Evolutionary conservation across 2,797 vertebrate species (phyloP).

Genomic region (Platalea minor): DNA sequence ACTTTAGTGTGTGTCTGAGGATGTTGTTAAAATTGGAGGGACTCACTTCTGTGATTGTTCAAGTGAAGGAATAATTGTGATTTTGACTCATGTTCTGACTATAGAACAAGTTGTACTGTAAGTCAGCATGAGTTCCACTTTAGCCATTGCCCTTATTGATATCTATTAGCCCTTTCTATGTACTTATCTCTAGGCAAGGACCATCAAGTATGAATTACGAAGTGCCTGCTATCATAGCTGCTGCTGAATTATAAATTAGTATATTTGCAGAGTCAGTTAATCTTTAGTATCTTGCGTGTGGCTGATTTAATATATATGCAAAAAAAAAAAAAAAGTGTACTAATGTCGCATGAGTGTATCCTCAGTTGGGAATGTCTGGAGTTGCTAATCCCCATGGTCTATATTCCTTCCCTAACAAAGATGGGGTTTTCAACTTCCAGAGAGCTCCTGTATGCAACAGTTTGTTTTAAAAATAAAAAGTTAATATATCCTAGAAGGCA

Average conservation of each 20-base stretch:
- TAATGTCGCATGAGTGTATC: not conserved
- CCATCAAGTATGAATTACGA: not conserved
- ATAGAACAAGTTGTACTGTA: not conserved
- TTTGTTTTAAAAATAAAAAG: not conserved
- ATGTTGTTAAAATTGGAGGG: not conserved
- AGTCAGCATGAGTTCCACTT: not conserved
- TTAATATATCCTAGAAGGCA: not conserved
- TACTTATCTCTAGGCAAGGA: not conserved
- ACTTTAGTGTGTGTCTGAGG: not conserved
- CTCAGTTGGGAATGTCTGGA: not conserved
- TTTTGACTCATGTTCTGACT: not conserved
- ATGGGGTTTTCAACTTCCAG: not conserved
- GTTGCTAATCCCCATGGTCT: not conserved
- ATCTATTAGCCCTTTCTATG: not conserved
- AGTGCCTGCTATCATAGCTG: not conserved
- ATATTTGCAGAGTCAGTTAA: not conserved
- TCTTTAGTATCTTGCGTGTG: not conserved
- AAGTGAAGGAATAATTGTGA: not conserved
- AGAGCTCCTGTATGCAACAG: not conserved
- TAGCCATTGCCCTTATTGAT: not conserved
- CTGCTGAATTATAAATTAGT: conserved; percentile 30
- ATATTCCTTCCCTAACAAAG: not conserved
- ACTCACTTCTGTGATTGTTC: not conserved
- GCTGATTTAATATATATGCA: not conserved
- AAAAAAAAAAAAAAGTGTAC: not conserved